phyloP scores from a whole-genome alignment of 2,888 invertebrate genomes.

The Ectemnius cavifrons region DNA sequence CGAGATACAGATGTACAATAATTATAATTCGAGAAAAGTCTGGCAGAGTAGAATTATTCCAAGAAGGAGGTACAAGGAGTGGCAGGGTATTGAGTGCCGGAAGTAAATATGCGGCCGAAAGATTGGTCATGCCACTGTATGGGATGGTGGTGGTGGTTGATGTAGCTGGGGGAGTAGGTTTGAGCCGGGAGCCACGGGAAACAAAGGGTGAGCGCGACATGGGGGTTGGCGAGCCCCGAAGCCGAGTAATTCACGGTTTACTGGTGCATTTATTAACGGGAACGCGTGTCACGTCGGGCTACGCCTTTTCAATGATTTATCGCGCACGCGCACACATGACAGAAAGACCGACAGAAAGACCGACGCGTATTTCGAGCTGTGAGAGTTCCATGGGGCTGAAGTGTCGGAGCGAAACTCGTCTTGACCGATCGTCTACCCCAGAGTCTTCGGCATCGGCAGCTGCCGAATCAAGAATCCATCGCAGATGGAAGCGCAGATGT shows the following conservation, averaged over 20 bases:
- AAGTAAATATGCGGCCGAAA: too few relatives aligned
- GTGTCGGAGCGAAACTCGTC: too few relatives aligned
- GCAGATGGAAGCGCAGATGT: conserved; percentile 72
- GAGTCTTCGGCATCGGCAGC: conserved; percentile 61
- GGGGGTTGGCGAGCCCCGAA: conserved; percentile 47
- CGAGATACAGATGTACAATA: too few relatives aligned
- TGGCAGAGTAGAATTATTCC: too few relatives aligned
- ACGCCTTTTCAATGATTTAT: conserved; percentile 72
- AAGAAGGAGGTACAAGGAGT: too few relatives aligned
- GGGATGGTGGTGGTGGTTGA: neutral
- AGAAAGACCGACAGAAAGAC: too few relatives aligned
- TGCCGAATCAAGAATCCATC: conserved; percentile 55
- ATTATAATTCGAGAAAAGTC: too few relatives aligned
- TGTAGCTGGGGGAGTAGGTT: conserved; percentile 17
- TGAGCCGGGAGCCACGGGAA: conserved; percentile 38
- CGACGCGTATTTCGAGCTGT: too few relatives aligned
- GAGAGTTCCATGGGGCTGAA: too few relatives aligned
- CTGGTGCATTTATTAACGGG: conserved; percentile 71
- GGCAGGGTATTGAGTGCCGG: too few relatives aligned
- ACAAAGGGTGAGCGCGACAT: conserved; percentile 43
- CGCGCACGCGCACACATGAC: conserved; percentile 38
- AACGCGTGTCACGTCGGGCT: conserved; percentile 73
- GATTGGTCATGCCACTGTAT: too few relatives aligned
- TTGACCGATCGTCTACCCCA: too few relatives aligned
- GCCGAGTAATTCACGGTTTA: conserved; percentile 62